These are phyloP conservation scores for Sebastolobus alascanus DNA, from an alignment of 2,797 vertebrate species.

Conservation along the genomic window DNA sequence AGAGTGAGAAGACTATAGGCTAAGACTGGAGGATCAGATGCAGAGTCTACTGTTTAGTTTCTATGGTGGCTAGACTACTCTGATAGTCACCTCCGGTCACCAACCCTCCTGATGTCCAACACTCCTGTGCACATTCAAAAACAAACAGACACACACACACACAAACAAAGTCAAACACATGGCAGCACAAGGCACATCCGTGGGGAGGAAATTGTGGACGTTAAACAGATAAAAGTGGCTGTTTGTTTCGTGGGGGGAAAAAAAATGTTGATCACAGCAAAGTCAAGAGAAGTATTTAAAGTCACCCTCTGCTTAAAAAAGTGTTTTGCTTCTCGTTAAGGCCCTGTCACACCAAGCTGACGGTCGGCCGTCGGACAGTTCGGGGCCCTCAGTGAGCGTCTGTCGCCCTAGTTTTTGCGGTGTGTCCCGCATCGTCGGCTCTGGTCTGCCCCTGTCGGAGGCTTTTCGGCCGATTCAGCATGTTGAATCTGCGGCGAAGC, in stretches of 20 bases:
- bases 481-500: no score
- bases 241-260: neutral
- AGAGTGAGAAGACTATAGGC: constrained; percentile 85
- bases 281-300: neutral
- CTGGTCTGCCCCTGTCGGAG: no score
- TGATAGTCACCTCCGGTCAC: constrained; percentile 91
- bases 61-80: constrained; percentile 88
- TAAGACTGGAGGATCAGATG: constrained; percentile 87
- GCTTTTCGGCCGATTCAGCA: no score
- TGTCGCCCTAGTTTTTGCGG: no score
- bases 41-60: constrained; percentile 87
- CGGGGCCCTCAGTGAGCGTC: no score
- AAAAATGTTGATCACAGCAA: constrained; percentile 22
- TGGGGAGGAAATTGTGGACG: constrained; percentile 73
- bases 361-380: no score
- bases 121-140: constrained; percentile 88
- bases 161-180: constrained; percentile 83
- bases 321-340: neutral
- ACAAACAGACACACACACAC: constrained; percentile 85
- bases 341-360: no score
- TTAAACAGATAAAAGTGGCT: constrained; percentile 71
- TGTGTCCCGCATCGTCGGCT: no score
- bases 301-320: neutral
- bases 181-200: constrained; percentile 71
- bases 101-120: constrained; percentile 87